Evolutionary conservation across 1,140 invertebrate species (phyloP), one percentile per base, ranked within the genome.

Genomic region (Heliothis subflexa): DNA sequence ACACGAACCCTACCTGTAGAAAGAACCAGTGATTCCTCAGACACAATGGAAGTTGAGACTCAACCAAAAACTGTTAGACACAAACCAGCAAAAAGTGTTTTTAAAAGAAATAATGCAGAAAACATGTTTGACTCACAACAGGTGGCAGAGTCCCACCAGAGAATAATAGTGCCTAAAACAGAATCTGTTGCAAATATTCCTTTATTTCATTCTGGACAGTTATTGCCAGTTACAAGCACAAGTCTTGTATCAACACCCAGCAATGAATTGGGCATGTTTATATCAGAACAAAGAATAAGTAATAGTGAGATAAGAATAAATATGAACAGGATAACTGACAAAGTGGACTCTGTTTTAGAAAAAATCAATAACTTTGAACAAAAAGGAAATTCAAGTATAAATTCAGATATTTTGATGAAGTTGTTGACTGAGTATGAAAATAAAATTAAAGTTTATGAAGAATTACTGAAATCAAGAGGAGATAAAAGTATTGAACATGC

Each of bases 261-360:
- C 64, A 77, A 72, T 83, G 85, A 93, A 55, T 82, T 93, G 50
- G 82, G 80, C 74, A 75, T 87, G 21, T 88, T 91, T 81, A 84
- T 94, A n/a, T 85, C 87, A 81, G 92, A 94, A 86, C 91, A 94
- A 83, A 91, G 89, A 84, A 86, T 94, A 47, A 90, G 81, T 72
- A 91, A 91, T 75, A 91, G 84, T 91, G 92, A 94, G 82, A 64
- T 94, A 66, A 85, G 92, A 78, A 93, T 94, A 21, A 93, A 92
- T 80, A 84, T 93, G 45, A 90, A 83, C 74, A 90, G 89, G 85
- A 81, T 93, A 62, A 83, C 85, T 61, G 89, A 93, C 55, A 93
- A 91, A 86, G 62, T 93, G 68, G 91, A 94, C 64, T 70, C 85
- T 80, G 77, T 93, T 55, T 66, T 88, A 61, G 78, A 87, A 40